These are phyloP conservation scores for Sinosuthora webbiana DNA, from an alignment of 2,113 vertebrate species.

Conservation along the genomic window DNA sequence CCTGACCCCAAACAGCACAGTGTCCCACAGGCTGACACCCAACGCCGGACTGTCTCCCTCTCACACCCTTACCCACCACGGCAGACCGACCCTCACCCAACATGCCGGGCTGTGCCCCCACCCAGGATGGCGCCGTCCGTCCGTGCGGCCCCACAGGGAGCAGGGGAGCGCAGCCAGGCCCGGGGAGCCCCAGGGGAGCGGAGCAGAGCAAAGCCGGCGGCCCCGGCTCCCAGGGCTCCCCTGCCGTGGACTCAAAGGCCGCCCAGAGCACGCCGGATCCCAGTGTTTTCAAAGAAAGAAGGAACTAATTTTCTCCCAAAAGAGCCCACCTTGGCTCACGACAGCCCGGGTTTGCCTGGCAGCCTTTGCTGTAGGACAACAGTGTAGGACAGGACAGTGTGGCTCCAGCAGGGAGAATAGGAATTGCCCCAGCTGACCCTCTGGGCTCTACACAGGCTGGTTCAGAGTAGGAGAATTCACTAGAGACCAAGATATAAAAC, in stretches of 20 bases:
- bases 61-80: neutral
- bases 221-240: accelerated
- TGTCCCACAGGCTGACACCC: neutral
- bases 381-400: no score
- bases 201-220: no score
- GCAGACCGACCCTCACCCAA: neutral
- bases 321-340: neutral
- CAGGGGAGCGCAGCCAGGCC: accelerated
- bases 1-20: neutral
- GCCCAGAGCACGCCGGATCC: neutral
- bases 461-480: neutral
- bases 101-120: accelerated
- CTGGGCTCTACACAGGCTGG: accelerated
- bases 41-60: no score
- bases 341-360: neutral
- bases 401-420: neutral
- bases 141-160: neutral
- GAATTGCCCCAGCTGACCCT: neutral
- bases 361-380: neutral
- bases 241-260: neutral
- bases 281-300: neutral
- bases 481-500: neutral
- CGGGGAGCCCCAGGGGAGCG: neutral
- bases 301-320: accelerated
- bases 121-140: neutral